Conservation (phyloP, 2,888 invertebrate species). For the Patella ulyssiponensis region DNA sequence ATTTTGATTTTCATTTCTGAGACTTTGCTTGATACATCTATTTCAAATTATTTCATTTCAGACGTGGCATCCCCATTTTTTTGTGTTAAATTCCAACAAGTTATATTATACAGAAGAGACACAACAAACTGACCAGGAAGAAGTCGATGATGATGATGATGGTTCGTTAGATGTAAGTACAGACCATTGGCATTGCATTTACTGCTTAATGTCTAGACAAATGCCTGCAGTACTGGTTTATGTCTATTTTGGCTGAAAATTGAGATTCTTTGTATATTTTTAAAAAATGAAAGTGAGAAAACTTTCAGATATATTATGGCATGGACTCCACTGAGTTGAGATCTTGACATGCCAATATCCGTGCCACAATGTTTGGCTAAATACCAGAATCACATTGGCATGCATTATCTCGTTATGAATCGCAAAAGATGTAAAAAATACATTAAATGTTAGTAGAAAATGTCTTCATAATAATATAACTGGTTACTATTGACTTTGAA, state of each 20-base stretch:
- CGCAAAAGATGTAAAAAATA: no score
- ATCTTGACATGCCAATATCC: no score
- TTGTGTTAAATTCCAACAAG: constrained; percentile 89
- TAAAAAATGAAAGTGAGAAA: neutral
- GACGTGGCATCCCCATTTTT: constrained; percentile 94
- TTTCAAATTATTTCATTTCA: constrained; percentile 69
- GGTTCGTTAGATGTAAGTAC: constrained; percentile 47
- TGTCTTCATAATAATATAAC: neutral
- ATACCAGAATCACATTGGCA: no score
- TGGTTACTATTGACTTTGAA: neutral
- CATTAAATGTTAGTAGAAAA: no score
- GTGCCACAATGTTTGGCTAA: no score
- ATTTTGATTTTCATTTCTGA: no score
- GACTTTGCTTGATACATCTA: no score
- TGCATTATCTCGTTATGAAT: no score
- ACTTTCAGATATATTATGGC: no score
- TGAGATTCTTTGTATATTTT: neutral
- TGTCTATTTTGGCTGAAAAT: neutral
- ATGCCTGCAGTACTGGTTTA: constrained; percentile 20
- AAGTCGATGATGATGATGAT: constrained; percentile 76
- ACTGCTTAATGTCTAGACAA: neutral
- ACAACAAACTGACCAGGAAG: constrained; percentile 70
- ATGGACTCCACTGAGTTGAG: no score
- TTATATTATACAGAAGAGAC: constrained; percentile 86
- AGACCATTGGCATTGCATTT: neutral